Base-by-base conservation (phyloP, 1,140 invertebrate species). In the Halictus rubicundus region DNA sequence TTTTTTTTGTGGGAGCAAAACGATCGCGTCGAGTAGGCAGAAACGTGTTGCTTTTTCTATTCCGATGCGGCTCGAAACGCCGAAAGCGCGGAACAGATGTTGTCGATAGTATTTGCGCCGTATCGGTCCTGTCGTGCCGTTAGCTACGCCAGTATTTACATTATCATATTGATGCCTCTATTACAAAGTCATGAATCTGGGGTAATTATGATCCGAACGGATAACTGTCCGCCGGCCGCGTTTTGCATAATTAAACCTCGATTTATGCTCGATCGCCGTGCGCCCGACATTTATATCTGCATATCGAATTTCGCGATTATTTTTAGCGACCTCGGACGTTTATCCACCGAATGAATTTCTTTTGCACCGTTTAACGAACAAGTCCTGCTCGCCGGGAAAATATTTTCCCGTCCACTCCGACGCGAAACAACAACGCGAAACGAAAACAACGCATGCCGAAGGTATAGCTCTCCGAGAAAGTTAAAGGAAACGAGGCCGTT, bases 241-340 rank as follows among this genome's bases (percentile, higher is more conserved):
- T 66, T 72, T 74, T 74, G 52, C 70, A 79, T 72, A 65, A 73
- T 79, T 79, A 59, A 79, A 49, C 63, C 42, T 27, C 71, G 66
- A 77, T 77, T 77, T 61, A 59, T 19, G 46, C 27, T n/a, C 66
- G 16, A 61, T 49, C 27, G 42, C 39, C n/a, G n/a, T 16, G 25
- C 27, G 16, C 2, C 2, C n/a, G 14, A 49, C 39, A 42, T 68
- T 68, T 60, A 32, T 60, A 32, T 46, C 49, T 16, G 2, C 6
- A 0, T 7, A 10, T 10, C 19, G 10, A 52, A 14, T 57, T 74
- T 54, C 32, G 3, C 10, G 49, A 23, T 9, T 2, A 52, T 74
- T 73, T 63, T 32, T 63, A 21, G 6, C 21, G 16, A 2, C 9
- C 7, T 39, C 8, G 61, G 6, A 9, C n/a, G 10, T 8, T n/a